phyloP scores from a whole-genome alignment of 2,797 vertebrate species.

The Chrysocyon brachyurus region DNA sequence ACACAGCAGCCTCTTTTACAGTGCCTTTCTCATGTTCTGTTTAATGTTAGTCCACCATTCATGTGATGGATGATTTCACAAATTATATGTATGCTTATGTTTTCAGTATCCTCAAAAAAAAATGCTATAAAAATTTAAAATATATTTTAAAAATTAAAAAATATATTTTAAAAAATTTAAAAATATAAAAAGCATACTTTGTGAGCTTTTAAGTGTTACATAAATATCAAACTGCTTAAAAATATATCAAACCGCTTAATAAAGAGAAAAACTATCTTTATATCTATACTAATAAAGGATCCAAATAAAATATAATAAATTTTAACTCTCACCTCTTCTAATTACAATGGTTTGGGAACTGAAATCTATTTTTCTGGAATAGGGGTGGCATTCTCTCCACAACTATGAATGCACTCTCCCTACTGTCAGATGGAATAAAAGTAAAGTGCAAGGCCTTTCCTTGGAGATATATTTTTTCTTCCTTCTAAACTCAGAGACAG shows the following conservation, averaged over 20 bases:
- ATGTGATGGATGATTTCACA: neutral
- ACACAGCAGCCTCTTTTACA: neutral
- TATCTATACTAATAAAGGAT: neutral
- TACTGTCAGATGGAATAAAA: neutral
- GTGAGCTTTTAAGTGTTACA: conserved; percentile 8
- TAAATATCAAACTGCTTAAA: neutral
- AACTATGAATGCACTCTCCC: neutral
- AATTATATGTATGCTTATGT: neutral
- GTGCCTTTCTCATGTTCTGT: neutral
- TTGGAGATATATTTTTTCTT: neutral
- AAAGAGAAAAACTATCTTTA: conserved; percentile 43
- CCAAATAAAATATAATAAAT: conserved; percentile 50
- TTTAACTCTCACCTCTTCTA: conserved; percentile 44
- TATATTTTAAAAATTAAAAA: neutral
- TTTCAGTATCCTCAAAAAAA: conserved; percentile 33
- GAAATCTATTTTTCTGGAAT: conserved; percentile 22
- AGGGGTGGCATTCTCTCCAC: neutral
- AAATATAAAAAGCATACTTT: neutral
- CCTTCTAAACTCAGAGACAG: conserved; percentile 18
- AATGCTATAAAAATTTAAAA: neutral
- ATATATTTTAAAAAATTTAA: no score
- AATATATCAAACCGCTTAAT: neutral
- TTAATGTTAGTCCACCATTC: neutral
- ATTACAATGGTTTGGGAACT: conserved; percentile 10
- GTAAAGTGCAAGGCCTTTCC: neutral